A percentile compares a stretch with the other conserved stretches of the same genome.
These are phyloP conservation scores for Rhyacichthys aspro DNA, from an alignment of 2,797 vertebrate species.

Conservation along the genomic window DNA sequence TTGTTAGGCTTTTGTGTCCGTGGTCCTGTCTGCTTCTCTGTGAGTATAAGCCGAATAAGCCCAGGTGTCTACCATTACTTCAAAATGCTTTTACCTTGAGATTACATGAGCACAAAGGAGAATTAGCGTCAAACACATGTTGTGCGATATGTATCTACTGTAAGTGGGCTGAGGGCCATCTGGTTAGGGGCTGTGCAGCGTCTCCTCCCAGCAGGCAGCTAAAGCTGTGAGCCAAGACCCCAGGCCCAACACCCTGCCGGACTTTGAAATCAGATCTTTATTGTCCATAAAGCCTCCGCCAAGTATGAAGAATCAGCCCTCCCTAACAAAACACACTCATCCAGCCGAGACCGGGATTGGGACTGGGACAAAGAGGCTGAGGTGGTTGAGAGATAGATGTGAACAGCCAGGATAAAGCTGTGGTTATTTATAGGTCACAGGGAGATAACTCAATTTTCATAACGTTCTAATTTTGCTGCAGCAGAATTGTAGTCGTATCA, in stretches of 20 bases:
- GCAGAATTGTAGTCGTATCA: slow-evolving; percentile 34
- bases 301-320: slow-evolving; percentile 86
- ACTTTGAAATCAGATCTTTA: slow-evolving; percentile 90
- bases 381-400: slow-evolving; percentile 35
- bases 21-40: not conserved
- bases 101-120: slow-evolving; percentile 10
- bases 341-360: slow-evolving; percentile 60
- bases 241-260: slow-evolving; percentile 85
- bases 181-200: slow-evolving; percentile 72
- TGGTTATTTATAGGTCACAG: slow-evolving; percentile 66
- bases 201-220: slow-evolving; percentile 77
- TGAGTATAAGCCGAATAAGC: not conserved
- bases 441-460: slow-evolving; percentile 70
- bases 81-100: no score
- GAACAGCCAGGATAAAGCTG: slow-evolving; percentile 32
- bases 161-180: slow-evolving; percentile 72
- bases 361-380: slow-evolving; percentile 10
- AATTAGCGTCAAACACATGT: slow-evolving; percentile 43
- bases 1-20: no score
- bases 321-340: slow-evolving; percentile 82
- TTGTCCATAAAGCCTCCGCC: slow-evolving; percentile 85
- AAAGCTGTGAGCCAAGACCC: slow-evolving; percentile 82
- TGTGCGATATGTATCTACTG: slow-evolving; percentile 59
- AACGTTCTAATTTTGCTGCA: slow-evolving; percentile 62
- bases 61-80: not conserved